phyloP scores from a whole-genome alignment of 2,797 vertebrate genomes.

The Syngnathus acus region DNA sequence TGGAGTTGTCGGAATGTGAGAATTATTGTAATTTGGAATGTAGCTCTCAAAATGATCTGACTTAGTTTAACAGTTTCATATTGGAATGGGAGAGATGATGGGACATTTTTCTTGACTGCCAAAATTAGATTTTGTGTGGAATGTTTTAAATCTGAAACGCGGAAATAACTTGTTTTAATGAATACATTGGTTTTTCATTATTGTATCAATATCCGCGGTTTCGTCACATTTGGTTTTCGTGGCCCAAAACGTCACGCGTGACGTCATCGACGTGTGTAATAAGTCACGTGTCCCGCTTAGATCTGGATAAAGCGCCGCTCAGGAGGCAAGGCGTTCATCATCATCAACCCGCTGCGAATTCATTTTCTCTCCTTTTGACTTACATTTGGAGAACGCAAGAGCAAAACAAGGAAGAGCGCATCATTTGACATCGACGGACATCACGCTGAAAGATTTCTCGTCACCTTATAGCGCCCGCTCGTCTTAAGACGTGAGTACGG shows the following conservation, averaged over 20 bases:
- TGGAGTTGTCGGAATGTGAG: background rate
- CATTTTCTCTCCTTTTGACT: background rate
- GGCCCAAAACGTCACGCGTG: constrained; percentile 44
- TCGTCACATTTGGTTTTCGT: background rate
- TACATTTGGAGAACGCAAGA: background rate
- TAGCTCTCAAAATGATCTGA: background rate
- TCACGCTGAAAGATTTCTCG: background rate
- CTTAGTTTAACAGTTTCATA: rapidly evolving
- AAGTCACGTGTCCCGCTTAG: constrained; percentile 66
- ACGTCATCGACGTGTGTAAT: constrained; percentile 61
- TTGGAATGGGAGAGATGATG: background rate
- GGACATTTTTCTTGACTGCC: background rate
- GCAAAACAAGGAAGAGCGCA: too few relatives aligned
- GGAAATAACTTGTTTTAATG: background rate
- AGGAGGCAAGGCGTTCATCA: constrained; percentile 11
- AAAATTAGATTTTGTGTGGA: background rate
- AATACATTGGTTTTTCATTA: background rate
- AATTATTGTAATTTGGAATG: background rate
- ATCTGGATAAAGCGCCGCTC: constrained; percentile 61
- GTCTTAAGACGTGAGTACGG: constrained; percentile 1
- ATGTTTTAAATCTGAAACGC: background rate
- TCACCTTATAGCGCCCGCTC: background rate
- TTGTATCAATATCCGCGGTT: background rate
- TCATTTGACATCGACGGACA: background rate
- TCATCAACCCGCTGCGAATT: constrained; percentile 8